Evolutionary conservation across 2,797 vertebrate genomes (phyloP).

Genomic region (Malacoctenus gilli): DNA sequence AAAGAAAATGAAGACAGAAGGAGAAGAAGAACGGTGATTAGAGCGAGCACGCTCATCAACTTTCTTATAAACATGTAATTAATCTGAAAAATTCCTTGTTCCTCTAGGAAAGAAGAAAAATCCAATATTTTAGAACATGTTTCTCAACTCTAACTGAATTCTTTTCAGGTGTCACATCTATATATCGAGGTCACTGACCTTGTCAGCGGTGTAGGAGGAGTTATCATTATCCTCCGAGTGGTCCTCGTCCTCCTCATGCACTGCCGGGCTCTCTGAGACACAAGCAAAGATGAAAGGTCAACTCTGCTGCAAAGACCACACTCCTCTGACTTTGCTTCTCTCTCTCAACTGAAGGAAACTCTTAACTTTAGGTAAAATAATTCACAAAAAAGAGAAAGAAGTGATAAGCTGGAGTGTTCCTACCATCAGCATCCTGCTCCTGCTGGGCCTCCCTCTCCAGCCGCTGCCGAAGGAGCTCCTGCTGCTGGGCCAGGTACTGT

Average conservation of each 20-base stretch:
- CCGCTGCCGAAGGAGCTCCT: slow-evolving; percentile 90
- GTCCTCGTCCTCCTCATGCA: slow-evolving; percentile 79
- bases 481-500: slow-evolving; percentile 94
- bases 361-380: too few relatives aligned
- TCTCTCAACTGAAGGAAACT: too few relatives aligned
- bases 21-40: neutral
- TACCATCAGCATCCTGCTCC: slow-evolving; percentile 87
- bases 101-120: too few relatives aligned
- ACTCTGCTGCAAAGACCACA: too few relatives aligned
- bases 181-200: slow-evolving; percentile 64
- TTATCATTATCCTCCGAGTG: slow-evolving; percentile 75
- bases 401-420: too few relatives aligned
- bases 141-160: neutral
- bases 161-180: too few relatives aligned
- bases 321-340: too few relatives aligned
- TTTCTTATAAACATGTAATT: neutral
- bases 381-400: too few relatives aligned
- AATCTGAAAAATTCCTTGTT: too few relatives aligned
- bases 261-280: slow-evolving; percentile 70
- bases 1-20: too few relatives aligned
- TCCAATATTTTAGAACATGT: too few relatives aligned
- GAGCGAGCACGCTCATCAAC: neutral
- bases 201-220: slow-evolving; percentile 66
- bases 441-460: slow-evolving; percentile 89
- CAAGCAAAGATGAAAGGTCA: slow-evolving; percentile 15